Evolutionary conservation across 1,140 invertebrate species (phyloP), one percentile per base, ranked within the genome.

Genomic region (Heliconius hermathena): DNA sequence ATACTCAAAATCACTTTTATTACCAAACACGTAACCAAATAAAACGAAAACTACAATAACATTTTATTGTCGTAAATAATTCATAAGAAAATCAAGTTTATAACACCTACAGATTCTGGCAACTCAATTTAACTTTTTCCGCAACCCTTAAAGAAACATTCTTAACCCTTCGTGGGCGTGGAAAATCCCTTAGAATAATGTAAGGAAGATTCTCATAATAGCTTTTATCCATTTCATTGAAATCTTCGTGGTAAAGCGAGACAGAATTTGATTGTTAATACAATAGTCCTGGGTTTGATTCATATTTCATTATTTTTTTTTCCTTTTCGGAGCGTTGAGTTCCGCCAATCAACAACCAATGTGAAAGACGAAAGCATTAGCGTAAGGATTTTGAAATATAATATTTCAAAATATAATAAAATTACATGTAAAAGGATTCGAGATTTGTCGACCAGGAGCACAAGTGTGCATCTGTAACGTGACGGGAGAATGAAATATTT

Each of bases 51-150:
- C 60, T 66, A 66, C 26, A 66, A 66, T 29, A 26, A 29, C 13
- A 66, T 26, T 66, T 66, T 66, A 66, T 5, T 16, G 11, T 66
- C 60, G 26, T 66, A 1, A 66, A 66, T 66, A 29, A 66, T 66
- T 66, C 60, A 66, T 20, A 73, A 8, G 8, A 41, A 73, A 73
- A 26, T 22, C 72, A 49, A 46, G 13, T 66, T 60, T 60, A 26
- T 66, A 66, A 66, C 60, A 29, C 60, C 26, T 66, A 66, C 60
- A 66, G 71, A 77, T 72, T 77, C 71, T 38, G 70, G 57, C 70
- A 77, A 77, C 46, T 77, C 76, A 77, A 77, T 77, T 77, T 77
- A 77, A 77, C 71, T 77, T 77, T 66, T 66, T 66, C 46, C 20
- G 8, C 70, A 54, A 72, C 60, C 74, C 22, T 66, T 66, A 76